Evolutionary conservation across 2,113 vertebrate genomes (phyloP), one percentile per base, ranked within the genome.

Genomic region (Zootoca vivipara): DNA sequence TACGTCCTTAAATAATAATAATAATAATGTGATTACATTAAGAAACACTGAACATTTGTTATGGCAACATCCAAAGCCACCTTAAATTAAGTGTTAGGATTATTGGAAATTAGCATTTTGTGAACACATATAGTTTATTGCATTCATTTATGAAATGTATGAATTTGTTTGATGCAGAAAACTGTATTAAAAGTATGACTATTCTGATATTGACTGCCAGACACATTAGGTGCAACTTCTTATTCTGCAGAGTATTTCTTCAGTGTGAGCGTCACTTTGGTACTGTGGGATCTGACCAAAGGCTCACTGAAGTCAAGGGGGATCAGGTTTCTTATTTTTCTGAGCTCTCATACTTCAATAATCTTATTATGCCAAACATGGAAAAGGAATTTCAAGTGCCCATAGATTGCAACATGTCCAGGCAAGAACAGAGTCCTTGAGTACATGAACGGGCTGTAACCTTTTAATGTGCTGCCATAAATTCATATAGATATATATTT

Each of bases 31-130:
- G 93, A 94, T 96, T 96, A 95, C 92, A 95, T 90, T 78, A 94
- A 94, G 87, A 86, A 97, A 96, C 94, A 96, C 91, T 96, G 93
- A 96, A 96, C 94, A 94, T 94, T 96, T 78, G 80, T 94, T 95
- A 96, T 95, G 95, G 95, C 92, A 95, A 96, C 91, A 95, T 90
- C 94, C 93, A 89, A 95, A 95, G 65, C 87, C 91, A 95, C 93
- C 93, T 96, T 2, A 85, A 95, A 93, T 78, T 83, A 73, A 88
- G 40, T 83, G 82, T 78, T 78, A 80, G 62, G 38, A 91, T 89
- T 15, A 85, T 56, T 92, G 96, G 88, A 95, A 89, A 95, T 86
- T 89, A 91, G 92, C 52, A 94, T 94, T 91, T 93, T 92, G 89
- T 92, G 90, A 96, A 94, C 93, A 96, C 92, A 91, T 52, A 91